Conservation (phyloP, 1,140 invertebrate genomes). For the Bombus haemorrhoidalis region DNA sequence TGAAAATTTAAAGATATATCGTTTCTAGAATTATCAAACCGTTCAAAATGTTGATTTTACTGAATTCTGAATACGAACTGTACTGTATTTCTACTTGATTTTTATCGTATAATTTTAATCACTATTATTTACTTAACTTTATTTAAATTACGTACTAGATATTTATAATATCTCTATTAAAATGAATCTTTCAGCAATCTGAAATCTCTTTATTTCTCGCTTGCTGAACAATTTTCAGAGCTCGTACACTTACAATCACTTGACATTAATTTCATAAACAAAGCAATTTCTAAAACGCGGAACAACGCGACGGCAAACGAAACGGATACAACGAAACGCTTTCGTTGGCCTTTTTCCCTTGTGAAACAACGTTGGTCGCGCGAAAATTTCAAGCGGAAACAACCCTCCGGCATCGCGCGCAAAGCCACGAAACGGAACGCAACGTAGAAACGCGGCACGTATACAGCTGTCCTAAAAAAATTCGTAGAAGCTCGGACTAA, state of each 20-base stretch:
- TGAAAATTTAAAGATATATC: no score
- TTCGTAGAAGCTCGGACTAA: not conserved
- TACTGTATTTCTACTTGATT: no score
- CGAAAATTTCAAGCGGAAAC: conserved; percentile 24
- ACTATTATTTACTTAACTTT: not conserved
- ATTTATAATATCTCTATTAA: not conserved
- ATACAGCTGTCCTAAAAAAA: not conserved
- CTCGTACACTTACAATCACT: not conserved
- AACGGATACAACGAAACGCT: conserved; percentile 5
- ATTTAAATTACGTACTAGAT: not conserved
- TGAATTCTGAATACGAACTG: no score
- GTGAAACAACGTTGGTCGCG: not conserved
- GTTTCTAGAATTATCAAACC: no score
- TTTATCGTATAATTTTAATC: no score
- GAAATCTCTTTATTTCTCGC: not conserved
- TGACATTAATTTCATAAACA: not conserved
- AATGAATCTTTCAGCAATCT: not conserved
- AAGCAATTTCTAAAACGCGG: not conserved
- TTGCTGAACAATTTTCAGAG: not conserved
- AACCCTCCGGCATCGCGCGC: not conserved
- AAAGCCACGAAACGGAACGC: not conserved
- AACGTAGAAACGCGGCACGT: not conserved
- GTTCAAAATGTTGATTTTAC: no score
- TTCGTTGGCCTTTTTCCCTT: not conserved
- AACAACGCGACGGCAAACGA: not conserved